phyloP scores from a whole-genome alignment of 2,113 vertebrate species.

The Galeopterus variegatus region DNA sequence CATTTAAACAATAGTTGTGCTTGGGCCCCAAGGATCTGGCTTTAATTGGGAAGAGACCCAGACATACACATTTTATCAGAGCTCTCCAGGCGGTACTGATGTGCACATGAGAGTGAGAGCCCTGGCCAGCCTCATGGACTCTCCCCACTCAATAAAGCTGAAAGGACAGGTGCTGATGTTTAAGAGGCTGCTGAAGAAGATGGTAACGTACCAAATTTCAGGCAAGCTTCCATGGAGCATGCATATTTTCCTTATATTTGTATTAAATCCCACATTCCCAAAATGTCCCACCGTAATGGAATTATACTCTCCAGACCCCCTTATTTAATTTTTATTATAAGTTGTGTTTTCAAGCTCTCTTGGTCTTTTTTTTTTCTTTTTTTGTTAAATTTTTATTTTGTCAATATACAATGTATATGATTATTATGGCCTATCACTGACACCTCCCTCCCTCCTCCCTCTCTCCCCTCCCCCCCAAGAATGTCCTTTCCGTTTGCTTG shows the following conservation, averaged over 20 bases:
- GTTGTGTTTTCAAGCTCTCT: neutral
- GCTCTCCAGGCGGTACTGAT: neutral
- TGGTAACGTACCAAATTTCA: neutral
- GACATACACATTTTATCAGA: neutral
- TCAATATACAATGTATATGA: too few species aligned
- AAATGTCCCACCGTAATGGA: neutral
- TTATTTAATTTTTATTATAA: neutral
- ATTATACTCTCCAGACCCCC: neutral
- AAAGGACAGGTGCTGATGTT: neutral
- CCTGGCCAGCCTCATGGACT: rapidly evolving
- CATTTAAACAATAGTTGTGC: neutral
- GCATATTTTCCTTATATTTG: neutral
- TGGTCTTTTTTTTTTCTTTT: neutral
- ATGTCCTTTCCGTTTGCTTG: too few species aligned
- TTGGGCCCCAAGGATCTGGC: neutral
- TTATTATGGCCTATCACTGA: too few species aligned
- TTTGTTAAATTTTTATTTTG: too few species aligned
- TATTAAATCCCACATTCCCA: neutral
- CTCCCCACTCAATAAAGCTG: too few species aligned
- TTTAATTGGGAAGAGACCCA: neutral
- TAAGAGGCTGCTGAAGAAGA: neutral
- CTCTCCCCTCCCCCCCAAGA: too few species aligned
- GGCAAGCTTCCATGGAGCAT: neutral
- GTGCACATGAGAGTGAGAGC: neutral
- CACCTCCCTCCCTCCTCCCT: too few species aligned